Base-by-base conservation (phyloP, 2,888 invertebrate species). In the Anaspis maculata region DNA sequence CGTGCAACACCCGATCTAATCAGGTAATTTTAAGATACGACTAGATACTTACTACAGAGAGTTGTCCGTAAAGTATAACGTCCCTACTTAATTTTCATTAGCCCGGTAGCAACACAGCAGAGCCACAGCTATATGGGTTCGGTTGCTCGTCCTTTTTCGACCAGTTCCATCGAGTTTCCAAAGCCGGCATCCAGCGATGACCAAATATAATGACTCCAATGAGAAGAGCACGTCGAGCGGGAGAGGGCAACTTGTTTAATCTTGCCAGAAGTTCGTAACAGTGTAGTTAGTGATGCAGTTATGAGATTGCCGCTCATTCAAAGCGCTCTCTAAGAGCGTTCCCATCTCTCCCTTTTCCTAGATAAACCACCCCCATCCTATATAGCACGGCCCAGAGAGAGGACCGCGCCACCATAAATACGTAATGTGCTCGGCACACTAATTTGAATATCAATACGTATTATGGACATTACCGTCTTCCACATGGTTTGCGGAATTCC, bases 231-330 rank as follows among this genome's bases (percentile, higher is more conserved):
- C n/a, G n/a, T n/a, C n/a, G n/a, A n/a, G n/a, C n/a, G n/a, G 15
- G 35, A 36, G 28, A 21, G 22, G 34, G 35, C 41, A 44, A 42
- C 43, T 41, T 42, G 45, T 44, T 47, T 44, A 46, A 45, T 46
- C 44, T 41, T 41, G 39, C 41, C 37, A 38, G 21, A 44, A 44
- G 37, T 42, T 45, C 25, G 36, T 37, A 33, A 36, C 33, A 24
- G 44, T 34, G 30, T 46, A 44, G 45, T 45, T 44, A 41, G 39
- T 40, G 39, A 41, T 37, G 45, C 45, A 41, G 41, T 40, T 44
- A 37, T 23, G 37, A 45, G 42, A 46, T 41, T 42, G 38, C 19
- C 27, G 31, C 37, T 33, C 36, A 32, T n/a, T n/a, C n/a, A n/a
- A n/a, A n/a, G n/a, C n/a, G n/a, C n/a, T n/a, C n/a, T n/a, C n/a